phyloP scores from a whole-genome alignment of 2,113 vertebrate genomes.

The Urocynchramus pylzowi region DNA sequence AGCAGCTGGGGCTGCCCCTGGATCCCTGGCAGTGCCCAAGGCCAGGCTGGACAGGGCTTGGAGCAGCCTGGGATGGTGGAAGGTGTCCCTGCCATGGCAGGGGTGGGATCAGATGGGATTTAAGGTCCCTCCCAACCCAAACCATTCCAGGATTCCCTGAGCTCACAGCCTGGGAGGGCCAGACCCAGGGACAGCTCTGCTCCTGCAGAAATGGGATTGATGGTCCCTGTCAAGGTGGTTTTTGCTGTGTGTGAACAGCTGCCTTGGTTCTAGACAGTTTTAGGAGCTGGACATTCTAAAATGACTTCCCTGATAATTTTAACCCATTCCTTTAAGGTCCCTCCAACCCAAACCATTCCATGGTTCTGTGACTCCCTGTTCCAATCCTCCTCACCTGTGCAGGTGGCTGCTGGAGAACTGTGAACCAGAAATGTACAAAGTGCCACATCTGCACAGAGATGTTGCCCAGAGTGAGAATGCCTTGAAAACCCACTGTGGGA shows the following conservation, averaged over 20 bases:
- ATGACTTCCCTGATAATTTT: background rate
- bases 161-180: background rate
- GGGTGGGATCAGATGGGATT: rapidly evolving
- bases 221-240: background rate
- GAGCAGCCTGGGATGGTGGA: background rate
- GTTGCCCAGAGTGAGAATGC: background rate
- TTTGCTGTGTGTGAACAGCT: background rate
- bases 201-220: background rate
- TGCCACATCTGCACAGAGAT: background rate
- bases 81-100: background rate
- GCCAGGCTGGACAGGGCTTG: background rate
- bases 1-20: background rate
- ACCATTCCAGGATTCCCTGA: background rate
- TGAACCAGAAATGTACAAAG: background rate
- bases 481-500: background rate
- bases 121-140: background rate
- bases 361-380: background rate
- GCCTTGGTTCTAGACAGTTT: background rate
- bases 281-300: background rate
- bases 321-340: background rate
- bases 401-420: background rate
- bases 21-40: background rate
- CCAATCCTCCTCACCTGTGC: background rate
- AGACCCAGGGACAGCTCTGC: background rate
- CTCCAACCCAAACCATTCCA: background rate